These are phyloP conservation scores for Pongo abelii DNA, from an alignment of 2,113 vertebrate genomes.

Conservation along the genomic window DNA sequence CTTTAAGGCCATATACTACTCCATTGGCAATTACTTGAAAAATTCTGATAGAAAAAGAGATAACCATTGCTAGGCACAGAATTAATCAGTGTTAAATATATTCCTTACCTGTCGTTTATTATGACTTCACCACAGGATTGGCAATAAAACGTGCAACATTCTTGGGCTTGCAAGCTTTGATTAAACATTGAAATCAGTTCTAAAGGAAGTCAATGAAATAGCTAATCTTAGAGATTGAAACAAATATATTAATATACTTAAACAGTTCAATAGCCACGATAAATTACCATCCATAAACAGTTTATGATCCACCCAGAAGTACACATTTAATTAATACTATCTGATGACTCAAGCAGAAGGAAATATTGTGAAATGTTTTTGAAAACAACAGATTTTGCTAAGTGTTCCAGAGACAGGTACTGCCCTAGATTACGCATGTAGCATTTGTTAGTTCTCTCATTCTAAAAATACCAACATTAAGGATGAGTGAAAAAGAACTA, in stretches of 20 bases:
- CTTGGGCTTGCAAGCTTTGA: constrained; percentile 83
- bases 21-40: neutral
- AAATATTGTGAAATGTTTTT: constrained; percentile 43
- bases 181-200: constrained; percentile 83
- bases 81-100: neutral
- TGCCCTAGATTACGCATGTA: neutral
- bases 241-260: constrained; percentile 9
- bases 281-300: constrained; percentile 31
- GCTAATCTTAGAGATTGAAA: constrained; percentile 21
- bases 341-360: constrained; percentile 38
- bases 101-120: constrained; percentile 90
- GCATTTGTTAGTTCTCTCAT: neutral
- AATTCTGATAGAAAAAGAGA: neutral
- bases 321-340: constrained; percentile 51
- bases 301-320: constrained; percentile 25
- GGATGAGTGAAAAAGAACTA: neutral
- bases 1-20: neutral
- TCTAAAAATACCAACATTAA: constrained; percentile 15
- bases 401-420: neutral
- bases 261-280: neutral
- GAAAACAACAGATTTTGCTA: constrained; percentile 59
- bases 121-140: constrained; percentile 90
- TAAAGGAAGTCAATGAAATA: constrained; percentile 78
- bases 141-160: constrained; percentile 89
- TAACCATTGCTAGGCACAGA: neutral